Percentiles rank a stretch among this genome's conserved stretches.
phyloP scores from a whole-genome alignment of 1,140 invertebrate species.

The Teleopsis dalmanni region DNA sequence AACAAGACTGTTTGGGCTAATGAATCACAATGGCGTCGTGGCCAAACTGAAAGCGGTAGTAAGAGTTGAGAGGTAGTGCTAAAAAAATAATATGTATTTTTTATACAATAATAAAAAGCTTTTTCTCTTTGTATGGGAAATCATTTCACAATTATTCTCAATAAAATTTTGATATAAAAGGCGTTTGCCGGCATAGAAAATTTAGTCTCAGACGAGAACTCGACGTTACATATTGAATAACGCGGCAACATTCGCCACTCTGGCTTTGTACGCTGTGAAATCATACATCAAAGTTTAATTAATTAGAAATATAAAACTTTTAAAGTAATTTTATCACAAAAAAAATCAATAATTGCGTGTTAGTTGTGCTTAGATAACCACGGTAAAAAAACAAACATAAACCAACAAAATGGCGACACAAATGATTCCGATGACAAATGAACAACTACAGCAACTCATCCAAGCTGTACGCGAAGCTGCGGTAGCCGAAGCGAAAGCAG shows the following conservation, averaged over 20 bases:
- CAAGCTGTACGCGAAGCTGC: conserved; percentile 8
- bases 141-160: no score
- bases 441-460: conserved; percentile 13
- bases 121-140: no score
- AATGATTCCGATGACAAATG: conserved; percentile 11
- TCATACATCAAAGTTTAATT: conserved; percentile 3
- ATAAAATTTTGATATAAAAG: no score
- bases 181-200: no score
- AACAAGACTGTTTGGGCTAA: no score
- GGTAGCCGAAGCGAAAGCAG: background rate
- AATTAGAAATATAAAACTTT: conserved; percentile 3
- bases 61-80: no score
- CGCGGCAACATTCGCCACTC: conserved; percentile 10
- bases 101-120: no score
- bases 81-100: no score
- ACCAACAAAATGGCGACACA: conserved; percentile 9
- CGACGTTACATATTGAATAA: no score
- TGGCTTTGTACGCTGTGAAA: conserved; percentile 8
- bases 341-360: background rate
- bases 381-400: background rate
- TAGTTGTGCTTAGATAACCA: background rate
- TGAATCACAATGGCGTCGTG: no score
- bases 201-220: no score
- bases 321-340: background rate
- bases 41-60: no score